Evolutionary conservation across 2,113 vertebrate genomes (phyloP), one percentile per base, ranked within the genome.

Genomic region (Notarius lentiginosus): DNA sequence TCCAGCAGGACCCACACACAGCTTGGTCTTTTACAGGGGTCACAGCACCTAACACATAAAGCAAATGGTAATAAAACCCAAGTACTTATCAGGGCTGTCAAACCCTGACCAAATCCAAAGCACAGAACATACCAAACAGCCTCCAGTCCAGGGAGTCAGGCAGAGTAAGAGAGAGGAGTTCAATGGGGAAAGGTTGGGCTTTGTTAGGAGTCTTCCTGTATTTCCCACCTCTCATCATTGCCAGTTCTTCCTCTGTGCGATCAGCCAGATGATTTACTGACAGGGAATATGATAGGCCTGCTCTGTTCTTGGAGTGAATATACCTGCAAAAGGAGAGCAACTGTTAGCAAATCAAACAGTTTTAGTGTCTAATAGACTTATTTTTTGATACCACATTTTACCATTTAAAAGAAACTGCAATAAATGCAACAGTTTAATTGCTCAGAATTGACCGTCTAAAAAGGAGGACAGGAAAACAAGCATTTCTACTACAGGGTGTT

Each of bases 1-100:
- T 95, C 95, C 95, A 96, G 88, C 94, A 95, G 77, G 95, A 96
- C 14, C 94, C 95, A 49, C 95, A 95, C 66, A 95, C 93, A n/a
- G 95, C 95, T 92, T 96, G 94, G 87, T 95, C 95, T 88, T 95
- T 95, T 58, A 96, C 95, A 0, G 94, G 94, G 0, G 95, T 96
- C 87, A 96, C 95, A 0, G 97, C 97, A 0, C 97, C 96, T 97
- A 91, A 56, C 27, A 56, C 55, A 27, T 47, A 56, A 18, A 14
- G n/a, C 55, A 80, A 55, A 80, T 5, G 18, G 17, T 58, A 60
- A 58, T 4, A 34, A 18, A 34, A 5, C 17, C 41, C 8, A 22
- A 30, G 24, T 18, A 34, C 8, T 79, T 15, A 68, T 18, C 15
- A 51, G 61, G 68, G 83, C 2, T 12, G 34, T 51, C 24, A 49